These are phyloP conservation scores for Caenorhabditis auriculariae DNA, from an alignment of 2,888 invertebrate species.

Conservation along the genomic window DNA sequence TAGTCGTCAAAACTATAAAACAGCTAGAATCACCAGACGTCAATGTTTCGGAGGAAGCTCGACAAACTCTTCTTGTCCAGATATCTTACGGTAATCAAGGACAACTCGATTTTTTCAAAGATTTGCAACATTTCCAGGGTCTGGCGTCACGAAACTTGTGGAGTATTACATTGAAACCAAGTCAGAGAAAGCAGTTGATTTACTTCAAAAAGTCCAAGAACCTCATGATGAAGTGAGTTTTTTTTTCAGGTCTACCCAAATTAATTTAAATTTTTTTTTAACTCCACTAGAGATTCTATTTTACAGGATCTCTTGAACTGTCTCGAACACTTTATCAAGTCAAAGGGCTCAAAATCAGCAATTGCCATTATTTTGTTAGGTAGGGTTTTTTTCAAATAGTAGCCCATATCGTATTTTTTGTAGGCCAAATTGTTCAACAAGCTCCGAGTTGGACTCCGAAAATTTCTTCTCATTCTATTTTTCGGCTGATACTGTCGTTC, in stretches of 20 bases:
- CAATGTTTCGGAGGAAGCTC: slow-evolving; percentile 31
- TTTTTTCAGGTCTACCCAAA: too few species aligned
- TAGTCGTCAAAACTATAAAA: too few species aligned
- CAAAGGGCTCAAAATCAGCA: too few species aligned
- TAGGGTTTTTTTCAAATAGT: background rate
- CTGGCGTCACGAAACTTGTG: slow-evolving; percentile 30
- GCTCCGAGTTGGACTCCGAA: slow-evolving; percentile 36
- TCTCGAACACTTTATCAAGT: too few species aligned
- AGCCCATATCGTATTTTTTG: slow-evolving; percentile 2
- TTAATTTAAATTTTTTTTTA: too few species aligned
- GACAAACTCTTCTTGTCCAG: slow-evolving; percentile 10
- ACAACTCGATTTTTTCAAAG: too few species aligned
- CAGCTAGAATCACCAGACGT: slow-evolving; percentile 38
- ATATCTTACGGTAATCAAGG: slow-evolving; percentile 30
- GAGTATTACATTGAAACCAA: slow-evolving; percentile 24
- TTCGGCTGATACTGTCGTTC: slow-evolving; percentile 20
- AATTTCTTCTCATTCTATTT: slow-evolving; percentile 31
- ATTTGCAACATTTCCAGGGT: slow-evolving; percentile 18
- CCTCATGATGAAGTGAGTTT: slow-evolving; percentile 33
- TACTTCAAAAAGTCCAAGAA: slow-evolving; percentile 30
- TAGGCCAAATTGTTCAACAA: slow-evolving; percentile 29
- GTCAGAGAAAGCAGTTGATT: slow-evolving; percentile 36
- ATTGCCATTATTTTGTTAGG: too few species aligned
- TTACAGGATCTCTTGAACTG: too few species aligned
- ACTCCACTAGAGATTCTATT: too few species aligned